phyloP scores from a whole-genome alignment of 2,888 invertebrate genomes.

The Eremobia ochroleuca region DNA sequence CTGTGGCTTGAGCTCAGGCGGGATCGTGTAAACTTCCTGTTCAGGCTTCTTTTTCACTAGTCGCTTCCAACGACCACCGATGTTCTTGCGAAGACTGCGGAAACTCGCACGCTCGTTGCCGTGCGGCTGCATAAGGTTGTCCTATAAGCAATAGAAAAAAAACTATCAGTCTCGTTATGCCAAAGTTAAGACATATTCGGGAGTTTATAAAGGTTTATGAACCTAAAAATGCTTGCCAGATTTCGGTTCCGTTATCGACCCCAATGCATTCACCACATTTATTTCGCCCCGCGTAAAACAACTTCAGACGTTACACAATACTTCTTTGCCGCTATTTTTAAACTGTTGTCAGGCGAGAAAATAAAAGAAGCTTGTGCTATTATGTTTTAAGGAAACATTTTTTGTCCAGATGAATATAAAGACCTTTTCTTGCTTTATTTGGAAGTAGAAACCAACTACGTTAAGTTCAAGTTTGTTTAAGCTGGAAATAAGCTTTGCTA shows the following conservation, averaged over 20 bases:
- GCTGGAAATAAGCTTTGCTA: conserved; percentile 64
- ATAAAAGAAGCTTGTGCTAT: conserved; percentile 74
- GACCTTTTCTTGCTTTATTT: conserved; percentile 61
- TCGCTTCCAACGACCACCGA: conserved; percentile 96
- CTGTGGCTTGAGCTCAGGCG: conserved; percentile 96
- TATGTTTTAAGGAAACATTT: conserved; percentile 69
- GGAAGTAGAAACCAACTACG: conserved; percentile 52
- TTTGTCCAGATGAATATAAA: conserved; percentile 37
- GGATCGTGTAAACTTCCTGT: conserved; percentile 95
- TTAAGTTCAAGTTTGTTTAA: conserved; percentile 55
- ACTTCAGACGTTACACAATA: conserved; percentile 82
- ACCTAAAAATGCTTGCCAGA: conserved; percentile 73
- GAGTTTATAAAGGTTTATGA: conserved; percentile 75
- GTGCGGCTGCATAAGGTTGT: conserved; percentile 94
- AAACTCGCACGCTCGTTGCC: conserved; percentile 94
- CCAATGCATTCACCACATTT: conserved; percentile 80
- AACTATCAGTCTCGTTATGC: conserved; percentile 69
- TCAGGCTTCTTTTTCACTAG: conserved; percentile 96
- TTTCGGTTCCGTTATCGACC: conserved; percentile 81
- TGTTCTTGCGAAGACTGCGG: conserved; percentile 96
- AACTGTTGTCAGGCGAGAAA: conserved; percentile 77
- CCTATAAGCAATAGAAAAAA: conserved; percentile 91
- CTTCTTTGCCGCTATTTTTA: conserved; percentile 77
- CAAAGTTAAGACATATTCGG: conserved; percentile 45
- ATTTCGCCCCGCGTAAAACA: conserved; percentile 72